Percentiles rank a stretch among this genome's conserved stretches.
Evolutionary conservation across 2,797 vertebrate genomes (phyloP).

Genomic region (Nyctibius grandis): DNA sequence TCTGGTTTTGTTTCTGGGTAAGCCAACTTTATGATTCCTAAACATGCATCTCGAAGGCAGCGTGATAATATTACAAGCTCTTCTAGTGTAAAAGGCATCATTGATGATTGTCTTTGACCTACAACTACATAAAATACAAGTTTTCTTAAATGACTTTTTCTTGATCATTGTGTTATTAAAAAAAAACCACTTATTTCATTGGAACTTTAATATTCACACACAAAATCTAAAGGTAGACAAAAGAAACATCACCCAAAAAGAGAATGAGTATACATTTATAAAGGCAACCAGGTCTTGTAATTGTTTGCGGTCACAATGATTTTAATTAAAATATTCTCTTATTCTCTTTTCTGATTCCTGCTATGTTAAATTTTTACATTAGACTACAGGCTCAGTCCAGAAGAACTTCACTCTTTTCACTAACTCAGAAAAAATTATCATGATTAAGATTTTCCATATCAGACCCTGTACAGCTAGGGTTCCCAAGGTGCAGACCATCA

Average conservation of each 20-base stretch:
- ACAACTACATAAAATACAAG: constrained; percentile 43
- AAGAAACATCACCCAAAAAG: neutral
- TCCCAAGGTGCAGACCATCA: neutral
- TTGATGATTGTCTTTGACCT: constrained; percentile 86
- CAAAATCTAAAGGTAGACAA: neutral
- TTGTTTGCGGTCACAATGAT: neutral
- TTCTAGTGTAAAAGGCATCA: constrained; percentile 95
- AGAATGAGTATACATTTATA: neutral
- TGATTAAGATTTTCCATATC: neutral
- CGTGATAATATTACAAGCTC: constrained; percentile 92
- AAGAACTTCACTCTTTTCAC: neutral
- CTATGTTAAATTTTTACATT: neutral
- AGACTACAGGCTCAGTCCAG: neutral
- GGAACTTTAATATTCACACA: neutral
- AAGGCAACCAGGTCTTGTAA: neutral
- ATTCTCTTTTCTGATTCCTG: neutral
- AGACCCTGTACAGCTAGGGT: neutral
- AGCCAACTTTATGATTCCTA: constrained; percentile 97
- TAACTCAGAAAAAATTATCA: neutral
- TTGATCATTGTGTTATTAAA: neutral
- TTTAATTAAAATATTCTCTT: neutral
- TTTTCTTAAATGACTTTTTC: neutral
- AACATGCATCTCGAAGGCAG: constrained; percentile 92
- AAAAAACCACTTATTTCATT: neutral
- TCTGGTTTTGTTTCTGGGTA: constrained; percentile 96